Evolutionary conservation across 2,888 invertebrate species (phyloP), one percentile per base, ranked within the genome.

Genomic region (Drosophila incognita): DNA sequence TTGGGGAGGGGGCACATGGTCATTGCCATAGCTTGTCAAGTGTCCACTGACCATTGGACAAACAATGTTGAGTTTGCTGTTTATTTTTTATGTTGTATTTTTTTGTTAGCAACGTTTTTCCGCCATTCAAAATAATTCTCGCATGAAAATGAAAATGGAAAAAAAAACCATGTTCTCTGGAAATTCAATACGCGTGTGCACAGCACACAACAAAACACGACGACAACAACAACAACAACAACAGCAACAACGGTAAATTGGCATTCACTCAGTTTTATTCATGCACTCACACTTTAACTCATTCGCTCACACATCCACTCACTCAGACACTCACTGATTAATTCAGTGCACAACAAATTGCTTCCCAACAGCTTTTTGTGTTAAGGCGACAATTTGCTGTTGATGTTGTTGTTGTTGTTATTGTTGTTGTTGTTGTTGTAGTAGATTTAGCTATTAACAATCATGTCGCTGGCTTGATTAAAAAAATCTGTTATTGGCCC

Each of bases 151-250:
- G 5, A 90, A 86, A 10, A 49, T 27, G 5, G 4, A 49, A 46
- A 46, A 48, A 2, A 2, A 56, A 87, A 87, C 83, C 90, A 86
- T 88, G 89, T 88, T 88, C 87, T 82, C 53, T 74, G 77, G 87
- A 83, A 88, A 87, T 80, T 63, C 81, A 90, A 87, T 90, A 83
- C 74, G 90, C 90, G 82, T 80, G 83, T 79, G 77, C 79, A 73
- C 81, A 68, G 65, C 18, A 11, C 13, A 11, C 65, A 46, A 46
- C 21, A 46, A 24, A 24, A 15, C 15, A 51, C 68, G 62, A 29
- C 27, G 5, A 5, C 27, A 27, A 27, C 27, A 27, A 4, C 36
- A 70, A 18, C 35, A 56, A 18, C 69, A 56, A n/a, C 54, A 60
- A 13, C 59, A 42, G 1, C 42, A 52, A 21, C 57, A 65, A 1